Evolutionary conservation across 2,113 vertebrate species (phyloP).

Genomic region (Sturnira hondurensis): DNA sequence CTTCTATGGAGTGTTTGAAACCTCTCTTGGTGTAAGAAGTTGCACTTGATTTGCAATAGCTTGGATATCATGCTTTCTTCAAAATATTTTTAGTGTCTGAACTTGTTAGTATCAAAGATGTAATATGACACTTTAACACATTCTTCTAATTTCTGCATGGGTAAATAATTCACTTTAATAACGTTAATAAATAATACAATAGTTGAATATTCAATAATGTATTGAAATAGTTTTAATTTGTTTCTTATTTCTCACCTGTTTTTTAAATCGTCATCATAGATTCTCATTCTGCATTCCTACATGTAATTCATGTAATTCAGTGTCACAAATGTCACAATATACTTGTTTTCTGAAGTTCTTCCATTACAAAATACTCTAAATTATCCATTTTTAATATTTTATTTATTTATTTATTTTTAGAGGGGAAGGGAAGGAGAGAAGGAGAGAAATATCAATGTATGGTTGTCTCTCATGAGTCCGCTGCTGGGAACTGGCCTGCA

Average conservation of each 20-base stretch:
- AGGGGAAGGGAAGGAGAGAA: no score
- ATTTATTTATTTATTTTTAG: no score
- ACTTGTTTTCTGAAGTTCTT: slow-evolving; percentile 12
- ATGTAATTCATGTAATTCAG: not conserved
- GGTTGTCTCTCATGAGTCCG: no score
- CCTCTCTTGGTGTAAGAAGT: not conserved
- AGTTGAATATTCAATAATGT: not conserved
- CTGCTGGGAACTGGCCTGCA: no score
- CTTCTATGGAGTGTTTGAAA: not conserved
- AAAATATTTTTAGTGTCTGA: not conserved
- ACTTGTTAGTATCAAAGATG: not conserved
- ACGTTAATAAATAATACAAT: slow-evolving; percentile 12
- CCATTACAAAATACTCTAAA: not conserved
- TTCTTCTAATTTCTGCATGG: not conserved
- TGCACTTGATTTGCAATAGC: not conserved
- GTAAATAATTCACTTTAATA: slow-evolving; percentile 25
- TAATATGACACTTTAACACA: not conserved
- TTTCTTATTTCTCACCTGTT: not conserved
- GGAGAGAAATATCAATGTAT: no score
- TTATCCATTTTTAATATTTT: not conserved
- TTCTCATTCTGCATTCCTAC: not conserved
- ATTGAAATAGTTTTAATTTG: slow-evolving; percentile 14
- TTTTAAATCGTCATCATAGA: not conserved
- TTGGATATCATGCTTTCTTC: not conserved
- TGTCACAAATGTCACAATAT: not conserved